Conservation (phyloP, 2,113 vertebrate species). For the Periophthalmus modestus region DNA sequence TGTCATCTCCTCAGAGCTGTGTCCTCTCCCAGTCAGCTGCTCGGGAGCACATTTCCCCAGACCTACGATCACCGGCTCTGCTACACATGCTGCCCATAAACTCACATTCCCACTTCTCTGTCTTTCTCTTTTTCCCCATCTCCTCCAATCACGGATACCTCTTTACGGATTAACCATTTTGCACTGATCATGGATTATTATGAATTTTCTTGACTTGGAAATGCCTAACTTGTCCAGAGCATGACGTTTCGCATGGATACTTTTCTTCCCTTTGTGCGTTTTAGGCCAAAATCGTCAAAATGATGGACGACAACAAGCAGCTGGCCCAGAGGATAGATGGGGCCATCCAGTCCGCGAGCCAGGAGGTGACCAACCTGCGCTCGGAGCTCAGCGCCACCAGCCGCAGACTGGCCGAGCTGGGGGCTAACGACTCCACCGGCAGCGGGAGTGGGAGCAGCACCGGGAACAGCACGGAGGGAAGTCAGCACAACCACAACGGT, state of each 20-base stretch:
- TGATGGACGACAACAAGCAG: slow-evolving; percentile 96
- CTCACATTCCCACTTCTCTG: slow-evolving; percentile 1
- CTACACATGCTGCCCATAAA: slow-evolving; percentile 53
- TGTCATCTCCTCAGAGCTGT: slow-evolving; percentile 76
- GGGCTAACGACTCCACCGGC: slow-evolving; percentile 72
- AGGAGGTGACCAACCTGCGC: slow-evolving; percentile 90
- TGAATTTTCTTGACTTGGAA: slow-evolving; percentile 31
- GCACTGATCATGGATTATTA: slow-evolving; percentile 50
- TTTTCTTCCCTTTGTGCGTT: slow-evolving; percentile 59
- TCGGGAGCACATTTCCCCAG: slow-evolving; percentile 70
- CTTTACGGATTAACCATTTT: slow-evolving; percentile 34
- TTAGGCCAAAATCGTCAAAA: slow-evolving; percentile 90
- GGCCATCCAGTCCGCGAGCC: slow-evolving; percentile 90
- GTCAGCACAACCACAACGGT: slow-evolving; percentile 1
- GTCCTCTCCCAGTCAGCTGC: slow-evolving; percentile 79
- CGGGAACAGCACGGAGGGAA: slow-evolving; percentile 60
- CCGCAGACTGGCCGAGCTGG: slow-evolving; percentile 86
- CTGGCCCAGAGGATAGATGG: slow-evolving; percentile 89
- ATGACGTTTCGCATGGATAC: slow-evolving; percentile 84
- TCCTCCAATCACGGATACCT: slow-evolving; percentile 23
- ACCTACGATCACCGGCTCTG: slow-evolving; percentile 47
- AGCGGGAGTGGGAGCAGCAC: slow-evolving; percentile 77
- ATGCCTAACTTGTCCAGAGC: slow-evolving; percentile 71
- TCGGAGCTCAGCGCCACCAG: slow-evolving; percentile 90
- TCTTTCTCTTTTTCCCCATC: background rate